Percentiles rank a stretch among this genome's conserved stretches.
Evolutionary conservation across 2,888 invertebrate species (phyloP).

Genomic region (Archips crataeganus): DNA sequence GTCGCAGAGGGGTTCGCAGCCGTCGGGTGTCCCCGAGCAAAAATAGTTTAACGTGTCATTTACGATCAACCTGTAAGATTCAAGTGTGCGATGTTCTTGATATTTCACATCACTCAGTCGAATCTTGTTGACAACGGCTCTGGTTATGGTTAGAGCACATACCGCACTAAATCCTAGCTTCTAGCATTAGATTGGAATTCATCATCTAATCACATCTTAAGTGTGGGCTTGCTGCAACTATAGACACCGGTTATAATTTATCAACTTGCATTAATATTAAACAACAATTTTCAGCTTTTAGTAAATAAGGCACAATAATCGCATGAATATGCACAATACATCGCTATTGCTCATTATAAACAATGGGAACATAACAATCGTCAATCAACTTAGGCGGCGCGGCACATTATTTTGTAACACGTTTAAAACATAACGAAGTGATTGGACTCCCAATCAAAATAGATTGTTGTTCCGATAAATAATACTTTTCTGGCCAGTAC

Average conservation of each 20-base stretch:
- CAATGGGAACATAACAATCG: constrained; percentile 31
- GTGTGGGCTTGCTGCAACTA: background rate
- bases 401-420: background rate
- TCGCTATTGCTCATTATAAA: constrained; percentile 19
- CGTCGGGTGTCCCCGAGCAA: constrained; percentile 1
- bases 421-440: constrained; percentile 5
- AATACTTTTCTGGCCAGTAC: background rate
- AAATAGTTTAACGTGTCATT: constrained; percentile 7
- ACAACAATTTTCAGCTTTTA: background rate
- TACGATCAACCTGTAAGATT: constrained; percentile 14
- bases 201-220: background rate
- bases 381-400: constrained; percentile 29
- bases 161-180: background rate
- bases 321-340: background rate
- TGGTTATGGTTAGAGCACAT: background rate
- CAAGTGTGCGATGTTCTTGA: constrained; percentile 2
- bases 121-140: background rate
- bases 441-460: background rate
- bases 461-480: background rate
- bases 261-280: background rate
- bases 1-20: constrained; percentile 22
- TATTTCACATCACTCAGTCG: background rate
- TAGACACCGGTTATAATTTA: background rate
- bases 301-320: background rate
- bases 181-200: background rate